Evolutionary conservation across 2,888 invertebrate species (phyloP).

Genomic region (Hypsopygia costalis): DNA sequence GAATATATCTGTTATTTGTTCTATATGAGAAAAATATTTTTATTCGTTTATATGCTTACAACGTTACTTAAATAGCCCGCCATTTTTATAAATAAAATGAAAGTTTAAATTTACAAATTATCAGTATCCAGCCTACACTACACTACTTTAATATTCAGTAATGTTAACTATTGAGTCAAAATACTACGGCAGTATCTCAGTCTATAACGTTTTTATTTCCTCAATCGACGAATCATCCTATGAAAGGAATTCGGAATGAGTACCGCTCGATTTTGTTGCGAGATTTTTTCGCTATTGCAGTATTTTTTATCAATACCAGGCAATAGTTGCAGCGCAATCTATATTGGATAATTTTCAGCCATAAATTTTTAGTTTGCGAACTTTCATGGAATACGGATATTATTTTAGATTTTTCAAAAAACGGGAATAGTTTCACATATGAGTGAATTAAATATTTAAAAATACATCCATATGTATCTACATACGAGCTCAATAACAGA

Average conservation of each 20-base stretch:
- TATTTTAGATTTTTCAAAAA: not conserved
- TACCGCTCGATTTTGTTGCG: constrained; percentile 4
- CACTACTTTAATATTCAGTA: too few relatives aligned
- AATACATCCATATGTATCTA: too few relatives aligned
- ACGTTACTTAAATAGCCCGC: too few relatives aligned
- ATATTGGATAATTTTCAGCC: not conserved
- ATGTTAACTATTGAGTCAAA: not conserved
- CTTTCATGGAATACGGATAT: too few relatives aligned
- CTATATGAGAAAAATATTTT: too few relatives aligned
- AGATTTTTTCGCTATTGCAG: constrained; percentile 5
- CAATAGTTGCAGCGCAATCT: not conserved
- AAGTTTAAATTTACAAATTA: too few relatives aligned
- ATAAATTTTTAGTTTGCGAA: not conserved
- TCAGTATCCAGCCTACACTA: too few relatives aligned
- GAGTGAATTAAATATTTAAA: too few relatives aligned
- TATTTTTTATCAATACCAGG: not conserved
- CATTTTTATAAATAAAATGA: too few relatives aligned
- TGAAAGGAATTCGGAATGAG: constrained; percentile 11
- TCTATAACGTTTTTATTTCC: constrained; percentile 4
- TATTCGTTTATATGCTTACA: too few relatives aligned
- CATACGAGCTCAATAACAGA: too few relatives aligned
- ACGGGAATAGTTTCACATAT: not conserved
- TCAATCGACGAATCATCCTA: constrained; percentile 22
- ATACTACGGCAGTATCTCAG: not conserved
- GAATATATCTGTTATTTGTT: too few relatives aligned